These are phyloP conservation scores for Neodiprion virginianus DNA, from an alignment of 1,140 invertebrate species.

Conservation along the genomic window DNA sequence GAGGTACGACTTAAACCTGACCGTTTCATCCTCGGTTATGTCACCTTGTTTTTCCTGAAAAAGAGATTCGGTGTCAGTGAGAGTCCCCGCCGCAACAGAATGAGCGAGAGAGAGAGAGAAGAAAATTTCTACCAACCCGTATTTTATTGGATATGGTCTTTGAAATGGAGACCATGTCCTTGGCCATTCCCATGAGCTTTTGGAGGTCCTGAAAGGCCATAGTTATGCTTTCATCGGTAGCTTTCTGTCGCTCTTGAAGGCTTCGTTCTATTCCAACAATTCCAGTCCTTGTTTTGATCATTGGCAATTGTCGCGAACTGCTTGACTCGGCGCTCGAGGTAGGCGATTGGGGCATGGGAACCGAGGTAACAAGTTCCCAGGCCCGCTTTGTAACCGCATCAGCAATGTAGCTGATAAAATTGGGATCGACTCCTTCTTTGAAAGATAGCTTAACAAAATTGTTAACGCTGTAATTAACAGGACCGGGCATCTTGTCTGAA, in stretches of 20 bases:
- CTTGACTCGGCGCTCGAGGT: constrained; percentile 31
- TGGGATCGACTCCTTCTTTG: constrained; percentile 78
- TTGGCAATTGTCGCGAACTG: constrained; percentile 46
- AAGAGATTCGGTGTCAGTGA: constrained; percentile 26
- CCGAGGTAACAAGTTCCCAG: constrained; percentile 62
- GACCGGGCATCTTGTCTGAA: constrained; percentile 75
- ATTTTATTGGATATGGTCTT: constrained; percentile 94
- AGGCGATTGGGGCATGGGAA: constrained; percentile 5
- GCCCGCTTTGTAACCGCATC: constrained; percentile 67
- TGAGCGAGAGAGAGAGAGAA: constrained; percentile 36
- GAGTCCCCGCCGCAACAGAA: neutral
- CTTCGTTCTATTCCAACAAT: constrained; percentile 96
- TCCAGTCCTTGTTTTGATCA: constrained; percentile 79
- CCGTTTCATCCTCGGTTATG: constrained; percentile 97
- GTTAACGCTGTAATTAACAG: constrained; percentile 72
- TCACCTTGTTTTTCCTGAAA: constrained; percentile 89
- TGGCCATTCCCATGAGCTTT: constrained; percentile 94
- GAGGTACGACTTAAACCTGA: constrained; percentile 94
- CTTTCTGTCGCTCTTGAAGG: constrained; percentile 87
- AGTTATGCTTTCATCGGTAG: constrained; percentile 89
- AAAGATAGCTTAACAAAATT: constrained; percentile 89
- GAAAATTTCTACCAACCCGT: constrained; percentile 65
- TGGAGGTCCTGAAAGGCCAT: constrained; percentile 95
- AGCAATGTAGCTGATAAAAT: constrained; percentile 72
- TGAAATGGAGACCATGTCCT: constrained; percentile 95